Conservation (phyloP, 1,140 invertebrate genomes). For the Drosophila truncata region DNA sequence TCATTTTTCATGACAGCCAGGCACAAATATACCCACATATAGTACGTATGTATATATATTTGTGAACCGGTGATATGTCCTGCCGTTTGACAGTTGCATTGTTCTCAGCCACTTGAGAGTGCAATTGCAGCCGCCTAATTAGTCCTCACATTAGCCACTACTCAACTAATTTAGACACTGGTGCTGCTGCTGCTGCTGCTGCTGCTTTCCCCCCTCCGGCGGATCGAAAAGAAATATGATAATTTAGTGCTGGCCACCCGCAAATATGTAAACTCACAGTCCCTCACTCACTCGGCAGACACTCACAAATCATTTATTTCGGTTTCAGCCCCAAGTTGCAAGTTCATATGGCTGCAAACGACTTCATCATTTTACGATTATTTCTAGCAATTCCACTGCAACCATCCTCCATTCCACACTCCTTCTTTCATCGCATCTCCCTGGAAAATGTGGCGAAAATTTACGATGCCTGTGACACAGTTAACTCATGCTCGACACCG, state of each 20-base stretch:
- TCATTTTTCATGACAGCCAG: conserved; percentile 75
- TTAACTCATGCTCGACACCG: conserved; percentile 83
- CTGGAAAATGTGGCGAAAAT: conserved; percentile 73
- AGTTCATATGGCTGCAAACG: conserved; percentile 58
- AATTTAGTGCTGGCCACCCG: conserved; percentile 70
- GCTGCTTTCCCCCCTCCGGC: background rate
- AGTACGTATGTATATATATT: background rate
- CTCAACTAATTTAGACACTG: conserved; percentile 35
- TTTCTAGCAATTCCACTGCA: conserved; percentile 83
- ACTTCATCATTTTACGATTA: conserved; percentile 83
- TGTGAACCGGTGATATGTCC: conserved; percentile 39
- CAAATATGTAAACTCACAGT: conserved; percentile 42
- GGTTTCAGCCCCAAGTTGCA: conserved; percentile 43
- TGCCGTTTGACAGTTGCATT: conserved; percentile 68
- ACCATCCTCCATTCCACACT: conserved; percentile 1
- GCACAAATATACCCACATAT: conserved; percentile 38
- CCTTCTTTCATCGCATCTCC: conserved; percentile 14
- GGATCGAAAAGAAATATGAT: conserved; percentile 43
- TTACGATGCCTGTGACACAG: conserved; percentile 84
- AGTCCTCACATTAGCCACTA: conserved; percentile 43
- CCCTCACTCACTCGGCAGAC: background rate
- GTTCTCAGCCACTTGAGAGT: conserved; percentile 74
- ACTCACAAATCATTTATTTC: conserved; percentile 73
- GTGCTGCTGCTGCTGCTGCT: too few species aligned
- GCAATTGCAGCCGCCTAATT: conserved; percentile 78